Conservation (phyloP, 2,113 vertebrate species). For the Eupsittula cactorum region DNA sequence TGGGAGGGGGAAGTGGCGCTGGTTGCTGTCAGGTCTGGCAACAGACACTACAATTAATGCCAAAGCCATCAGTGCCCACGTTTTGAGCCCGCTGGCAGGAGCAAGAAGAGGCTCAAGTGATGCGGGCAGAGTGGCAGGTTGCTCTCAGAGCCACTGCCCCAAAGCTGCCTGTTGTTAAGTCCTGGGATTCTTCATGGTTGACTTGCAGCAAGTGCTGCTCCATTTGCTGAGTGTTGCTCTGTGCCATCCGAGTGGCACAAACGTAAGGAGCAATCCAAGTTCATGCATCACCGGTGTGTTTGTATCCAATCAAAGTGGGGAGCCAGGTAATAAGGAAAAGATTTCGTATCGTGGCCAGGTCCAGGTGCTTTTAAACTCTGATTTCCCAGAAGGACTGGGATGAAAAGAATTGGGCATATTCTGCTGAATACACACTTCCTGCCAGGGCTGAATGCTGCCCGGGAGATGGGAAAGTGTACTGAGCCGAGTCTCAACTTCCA, state of each 20-base stretch:
- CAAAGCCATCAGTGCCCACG: background rate
- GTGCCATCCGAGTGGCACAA: background rate
- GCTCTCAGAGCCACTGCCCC: background rate
- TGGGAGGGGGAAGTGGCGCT: background rate
- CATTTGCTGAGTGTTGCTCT: background rate
- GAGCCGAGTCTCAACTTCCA: background rate
- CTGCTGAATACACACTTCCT: background rate
- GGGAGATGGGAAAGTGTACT: background rate
- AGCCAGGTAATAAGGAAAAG: background rate
- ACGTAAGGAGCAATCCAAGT: background rate
- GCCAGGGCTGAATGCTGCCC: background rate
- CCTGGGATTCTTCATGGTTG: background rate
- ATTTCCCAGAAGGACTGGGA: background rate
- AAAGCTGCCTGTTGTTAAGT: background rate
- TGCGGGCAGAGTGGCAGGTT: background rate
- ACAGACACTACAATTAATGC: background rate
- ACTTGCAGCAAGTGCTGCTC: background rate
- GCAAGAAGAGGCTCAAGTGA: background rate
- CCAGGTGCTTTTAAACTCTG: background rate
- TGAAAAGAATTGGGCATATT: background rate
- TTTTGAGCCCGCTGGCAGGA: background rate
- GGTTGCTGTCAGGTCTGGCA: background rate
- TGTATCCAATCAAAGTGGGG: background rate
- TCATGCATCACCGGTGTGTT: fast-evolving
- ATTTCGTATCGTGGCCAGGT: background rate